These are phyloP conservation scores for Ailuropoda melanoleuca DNA, from an alignment of 2,113 vertebrate genomes.

Conservation along the genomic window DNA sequence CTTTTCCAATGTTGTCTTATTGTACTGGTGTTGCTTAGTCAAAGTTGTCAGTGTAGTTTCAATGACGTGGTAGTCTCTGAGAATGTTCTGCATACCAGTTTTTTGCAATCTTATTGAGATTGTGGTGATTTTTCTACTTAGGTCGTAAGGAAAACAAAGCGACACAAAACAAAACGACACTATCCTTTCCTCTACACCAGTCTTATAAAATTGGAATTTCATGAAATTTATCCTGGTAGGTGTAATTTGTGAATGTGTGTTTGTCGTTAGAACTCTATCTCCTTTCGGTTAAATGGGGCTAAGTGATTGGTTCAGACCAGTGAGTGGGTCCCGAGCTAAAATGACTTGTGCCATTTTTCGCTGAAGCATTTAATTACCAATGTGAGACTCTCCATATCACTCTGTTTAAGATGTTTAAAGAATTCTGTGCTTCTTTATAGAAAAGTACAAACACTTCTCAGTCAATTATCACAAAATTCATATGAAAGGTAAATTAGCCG, in stretches of 20 bases:
- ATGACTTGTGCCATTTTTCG: not conserved
- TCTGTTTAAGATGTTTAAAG: constrained; percentile 38
- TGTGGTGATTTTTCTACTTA: not conserved
- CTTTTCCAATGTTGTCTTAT: not conserved
- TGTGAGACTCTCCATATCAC: not conserved
- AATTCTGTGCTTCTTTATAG: constrained; percentile 10
- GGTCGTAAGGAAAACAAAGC: not conserved
- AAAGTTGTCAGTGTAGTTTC: not conserved
- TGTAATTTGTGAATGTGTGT: not conserved
- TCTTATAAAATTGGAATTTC: not conserved
- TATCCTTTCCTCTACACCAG: not conserved
- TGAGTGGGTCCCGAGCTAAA: not conserved
- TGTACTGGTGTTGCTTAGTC: not conserved
- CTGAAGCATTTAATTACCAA: not conserved
- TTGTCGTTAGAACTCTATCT: not conserved
- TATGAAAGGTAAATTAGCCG: not conserved
- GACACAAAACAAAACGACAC: not conserved
- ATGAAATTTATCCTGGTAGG: not conserved
- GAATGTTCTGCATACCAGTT: not conserved
- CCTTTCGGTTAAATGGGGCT: not conserved
- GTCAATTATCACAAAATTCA: constrained; percentile 38
- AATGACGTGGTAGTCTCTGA: not conserved
- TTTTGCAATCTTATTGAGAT: not conserved
- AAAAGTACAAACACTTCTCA: constrained; percentile 6
- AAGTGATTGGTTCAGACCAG: not conserved